These are phyloP conservation scores for Pseudorhiza aurosa DNA, from an alignment of 30 jellyfish, hydroid and myxozoan genomes.

Conservation along the genomic window DNA sequence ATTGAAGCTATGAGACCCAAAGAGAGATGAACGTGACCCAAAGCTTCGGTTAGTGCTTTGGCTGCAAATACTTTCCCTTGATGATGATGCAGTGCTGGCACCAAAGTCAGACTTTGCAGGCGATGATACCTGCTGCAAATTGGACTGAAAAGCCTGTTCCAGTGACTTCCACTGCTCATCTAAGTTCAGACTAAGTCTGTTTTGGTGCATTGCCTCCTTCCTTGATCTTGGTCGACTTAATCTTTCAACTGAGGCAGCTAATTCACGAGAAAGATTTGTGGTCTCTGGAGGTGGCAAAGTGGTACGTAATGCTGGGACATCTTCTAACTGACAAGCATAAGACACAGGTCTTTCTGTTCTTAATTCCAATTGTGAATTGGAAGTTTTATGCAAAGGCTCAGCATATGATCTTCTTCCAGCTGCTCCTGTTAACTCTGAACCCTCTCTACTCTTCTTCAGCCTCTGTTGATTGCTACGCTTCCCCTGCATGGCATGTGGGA, in stretches of 20 bases:
- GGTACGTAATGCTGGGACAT: not conserved
- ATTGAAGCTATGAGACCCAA: not conserved
- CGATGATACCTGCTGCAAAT: constrained; percentile 33
- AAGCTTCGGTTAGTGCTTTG: constrained; percentile 40
- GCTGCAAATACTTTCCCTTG: constrained; percentile 66
- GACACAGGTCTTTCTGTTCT: not conserved
- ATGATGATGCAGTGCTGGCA: constrained; percentile 27
- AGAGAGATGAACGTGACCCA: constrained; percentile 60
- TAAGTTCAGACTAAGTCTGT: constrained; percentile 60
- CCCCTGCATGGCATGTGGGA: not conserved
- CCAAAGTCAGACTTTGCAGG: constrained; percentile 19
- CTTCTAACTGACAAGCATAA: not conserved
- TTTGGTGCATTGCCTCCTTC: constrained; percentile 41
- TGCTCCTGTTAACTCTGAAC: constrained; percentile 17
- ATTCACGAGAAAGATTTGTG: constrained; percentile 23
- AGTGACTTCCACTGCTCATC: constrained; percentile 64
- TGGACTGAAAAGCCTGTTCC: constrained; percentile 47
- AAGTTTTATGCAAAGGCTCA: not conserved
- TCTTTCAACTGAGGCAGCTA: constrained; percentile 76
- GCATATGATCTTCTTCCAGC: not conserved
- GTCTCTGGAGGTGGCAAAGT: not conserved
- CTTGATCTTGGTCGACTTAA: constrained; percentile 61
- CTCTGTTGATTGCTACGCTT: not conserved
- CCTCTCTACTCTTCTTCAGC: not conserved
- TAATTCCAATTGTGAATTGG: not conserved